Base-by-base conservation (phyloP, 2,113 vertebrate genomes). In the Charina bottae region DNA sequence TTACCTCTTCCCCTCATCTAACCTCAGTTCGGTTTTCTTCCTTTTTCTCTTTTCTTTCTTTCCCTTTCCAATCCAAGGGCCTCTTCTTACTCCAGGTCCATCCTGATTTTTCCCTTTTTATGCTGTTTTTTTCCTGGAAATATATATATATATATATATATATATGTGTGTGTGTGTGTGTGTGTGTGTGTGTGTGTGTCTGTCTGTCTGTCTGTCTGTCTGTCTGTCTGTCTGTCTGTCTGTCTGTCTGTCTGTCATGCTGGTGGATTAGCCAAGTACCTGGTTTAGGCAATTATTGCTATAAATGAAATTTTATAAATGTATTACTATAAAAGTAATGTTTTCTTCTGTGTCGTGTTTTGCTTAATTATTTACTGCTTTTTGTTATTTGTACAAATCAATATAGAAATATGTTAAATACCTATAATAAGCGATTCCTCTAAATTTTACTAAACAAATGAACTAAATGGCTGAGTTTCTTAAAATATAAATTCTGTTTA, bases 381-480 rank as follows among this genome's bases (percentile, higher is more conserved):
- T 88, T 88, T 88, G 11, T 62, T 72, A 28, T 23, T n/a, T 54
- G 3, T 85, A 23, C 55, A 28, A 5, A 49, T 8, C 23, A 83
- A 2, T 83, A 49, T 19, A 89, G 62, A 49, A 3, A 64, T 89
- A 64, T n/a, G n/a, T 68, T 72, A 28, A 68, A 89, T 33, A 23
- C 4, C 11, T 13, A 11, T 23, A 24, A 46, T 42, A 46, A 0
- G 72, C 56, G 49, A 83, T 3, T 93, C 88, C 83, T 93, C 2
- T 53, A 11, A 13, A 13, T 94, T 89, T 28, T 42, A 59, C 26
- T 91, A 56, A 60, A 87, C 89, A n/a, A 46, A 24, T 78, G 1
- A 72, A 95, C 90, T 90, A 58, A 78, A 37, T 78, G 13, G 54
- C 17, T n/a, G 19, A 54, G 0, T 11, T 84, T 91, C 93, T 37